Evolutionary conservation across 2,113 vertebrate genomes (phyloP).

Genomic region (Grallaria varia): DNA sequence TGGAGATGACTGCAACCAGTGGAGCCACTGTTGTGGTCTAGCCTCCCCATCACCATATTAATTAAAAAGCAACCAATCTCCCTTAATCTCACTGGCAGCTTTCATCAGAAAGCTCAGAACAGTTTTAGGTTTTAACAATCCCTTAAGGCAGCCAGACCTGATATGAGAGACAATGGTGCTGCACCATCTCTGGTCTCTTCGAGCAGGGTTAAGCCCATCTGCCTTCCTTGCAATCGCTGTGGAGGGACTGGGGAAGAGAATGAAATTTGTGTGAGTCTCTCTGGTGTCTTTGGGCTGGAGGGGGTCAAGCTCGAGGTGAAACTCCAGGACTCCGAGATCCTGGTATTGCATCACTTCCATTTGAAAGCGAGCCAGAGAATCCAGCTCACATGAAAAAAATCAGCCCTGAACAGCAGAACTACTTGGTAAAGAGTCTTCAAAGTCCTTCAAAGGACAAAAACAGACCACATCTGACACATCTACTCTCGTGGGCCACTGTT

Average conservation of each 20-base stretch:
- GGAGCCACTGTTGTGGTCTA: neutral
- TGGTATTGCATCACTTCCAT: neutral
- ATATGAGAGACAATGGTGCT: neutral
- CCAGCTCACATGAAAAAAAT: neutral
- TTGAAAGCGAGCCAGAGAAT: neutral
- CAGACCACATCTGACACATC: neutral
- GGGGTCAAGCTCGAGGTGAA: neutral
- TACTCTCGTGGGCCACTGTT: neutral
- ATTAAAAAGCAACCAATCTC: slow-evolving; percentile 13
- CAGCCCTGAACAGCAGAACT: neutral
- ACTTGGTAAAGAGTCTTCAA: neutral
- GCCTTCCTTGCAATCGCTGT: neutral
- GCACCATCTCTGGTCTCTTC: neutral
- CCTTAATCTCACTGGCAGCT: neutral
- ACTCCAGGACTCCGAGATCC: neutral
- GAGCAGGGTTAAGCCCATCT: neutral
- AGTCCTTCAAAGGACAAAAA: neutral
- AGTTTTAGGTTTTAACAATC: neutral
- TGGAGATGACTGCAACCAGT: neutral
- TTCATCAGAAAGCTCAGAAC: neutral
- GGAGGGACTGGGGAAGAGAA: neutral
- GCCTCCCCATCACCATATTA: neutral
- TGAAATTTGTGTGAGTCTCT: neutral
- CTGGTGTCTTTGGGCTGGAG: neutral
- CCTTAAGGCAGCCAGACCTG: neutral